These are phyloP conservation scores for Tapirus terrestris DNA, from an alignment of 2,113 vertebrate species.

Conservation along the genomic window DNA sequence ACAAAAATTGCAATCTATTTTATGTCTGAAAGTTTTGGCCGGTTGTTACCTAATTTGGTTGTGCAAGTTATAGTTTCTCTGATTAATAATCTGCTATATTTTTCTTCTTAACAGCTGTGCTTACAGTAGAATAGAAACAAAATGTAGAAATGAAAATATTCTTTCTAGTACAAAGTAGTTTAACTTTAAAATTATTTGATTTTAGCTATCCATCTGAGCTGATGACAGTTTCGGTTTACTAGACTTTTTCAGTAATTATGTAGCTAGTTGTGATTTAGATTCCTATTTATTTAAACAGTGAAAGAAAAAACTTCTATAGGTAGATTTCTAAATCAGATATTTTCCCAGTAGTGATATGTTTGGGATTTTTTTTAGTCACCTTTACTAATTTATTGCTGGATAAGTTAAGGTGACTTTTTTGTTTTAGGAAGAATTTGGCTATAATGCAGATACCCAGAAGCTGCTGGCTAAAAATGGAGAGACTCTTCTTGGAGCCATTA, in stretches of 20 bases:
- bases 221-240: slow-evolving; percentile 54
- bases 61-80: slow-evolving; percentile 63
- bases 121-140: slow-evolving; percentile 70
- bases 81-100: slow-evolving; percentile 79
- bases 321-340: slow-evolving; percentile 56
- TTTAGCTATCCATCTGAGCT: slow-evolving; percentile 50
- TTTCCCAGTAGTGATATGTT: slow-evolving; percentile 42
- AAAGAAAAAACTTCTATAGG: slow-evolving; percentile 26
- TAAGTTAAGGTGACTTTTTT: slow-evolving; percentile 78
- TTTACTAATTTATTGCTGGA: slow-evolving; percentile 60
- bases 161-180: slow-evolving; percentile 67
- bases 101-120: slow-evolving; percentile 77
- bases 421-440: slow-evolving; percentile 98
- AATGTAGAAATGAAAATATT: slow-evolving; percentile 64
- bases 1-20: slow-evolving; percentile 57
- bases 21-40: slow-evolving; percentile 73
- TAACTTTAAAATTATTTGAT: slow-evolving; percentile 56
- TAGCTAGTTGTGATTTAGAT: slow-evolving; percentile 49
- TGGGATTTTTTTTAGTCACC: slow-evolving; percentile 41
- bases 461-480: slow-evolving; percentile 98
- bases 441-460: slow-evolving; percentile 98
- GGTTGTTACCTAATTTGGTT: slow-evolving; percentile 78
- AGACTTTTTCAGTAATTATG: slow-evolving; percentile 46
- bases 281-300: slow-evolving; percentile 41
- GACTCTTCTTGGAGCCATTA: slow-evolving; percentile 96